Evolutionary conservation across 2,113 vertebrate genomes (phyloP), one percentile per base, ranked within the genome.

Genomic region (Acanthisitta chloris): DNA sequence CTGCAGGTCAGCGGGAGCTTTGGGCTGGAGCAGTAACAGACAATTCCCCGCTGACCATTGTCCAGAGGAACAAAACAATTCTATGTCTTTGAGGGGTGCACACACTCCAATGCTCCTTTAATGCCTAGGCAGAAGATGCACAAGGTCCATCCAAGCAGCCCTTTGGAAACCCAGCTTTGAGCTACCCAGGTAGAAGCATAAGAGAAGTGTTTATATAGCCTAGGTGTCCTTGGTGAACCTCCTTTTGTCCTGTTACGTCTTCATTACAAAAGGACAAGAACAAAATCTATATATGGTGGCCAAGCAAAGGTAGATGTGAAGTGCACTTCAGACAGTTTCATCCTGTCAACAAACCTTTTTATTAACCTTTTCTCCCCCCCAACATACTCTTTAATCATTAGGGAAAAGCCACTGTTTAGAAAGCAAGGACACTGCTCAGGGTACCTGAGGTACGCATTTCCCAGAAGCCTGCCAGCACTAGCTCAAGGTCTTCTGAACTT

Each of bases 291-390:
- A 36, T 25, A n/a, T 17, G 36, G 52, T 46, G 82, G 52, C 69
- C 76, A 77, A 92, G 67, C 9, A 17, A 94, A 94, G 54, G 61
- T 26, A 73, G 81, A 85, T 77, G 62, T 81, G 78, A 96, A 96
- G 76, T 51, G 65, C 76, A 77, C 94, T 97, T 97, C 84, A 90
- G 88, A 92, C 33, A 82, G 48, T 34, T 83, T 49, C 40, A 70
- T 54, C 69, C 89, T 94, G 97, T 96, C 95, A 94, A 80, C 76
- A 91, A 64, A 89, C 40, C 62, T 92, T 94, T 94, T 86, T 79
- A 93, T 84, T 86, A 88, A 55, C 58, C 26, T 87, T 51, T 24
- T 82, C 45, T 65, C 59, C 88, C 77, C 64, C 58, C 66, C 58
- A 79, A 5, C 29, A 90, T 65, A 58, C 24, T 82, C 59, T 62